Percentiles rank a stretch among this genome's conserved stretches.
phyloP scores from a whole-genome alignment of 2,113 vertebrate species.

The Nanorana parkeri region DNA sequence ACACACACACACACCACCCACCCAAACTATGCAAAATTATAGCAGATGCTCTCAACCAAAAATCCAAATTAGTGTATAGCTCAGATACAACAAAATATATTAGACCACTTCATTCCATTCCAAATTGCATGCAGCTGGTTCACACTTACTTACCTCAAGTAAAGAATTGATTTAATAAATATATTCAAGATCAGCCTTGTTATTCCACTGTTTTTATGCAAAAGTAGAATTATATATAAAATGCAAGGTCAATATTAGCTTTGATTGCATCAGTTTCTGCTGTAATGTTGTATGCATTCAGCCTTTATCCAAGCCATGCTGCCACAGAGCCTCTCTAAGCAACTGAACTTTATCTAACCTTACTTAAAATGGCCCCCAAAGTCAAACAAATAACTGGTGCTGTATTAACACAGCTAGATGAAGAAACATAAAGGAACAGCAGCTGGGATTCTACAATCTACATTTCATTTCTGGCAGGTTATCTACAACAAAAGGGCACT shows the following conservation, averaged over 20 bases:
- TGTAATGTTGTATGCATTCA: neutral
- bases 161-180: no score
- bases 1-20: no score
- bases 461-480: conserved; percentile 43
- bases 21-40: no score
- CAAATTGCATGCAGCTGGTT: no score
- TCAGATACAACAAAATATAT: no score
- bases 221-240: neutral
- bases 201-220: no score
- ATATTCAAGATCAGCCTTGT: no score
- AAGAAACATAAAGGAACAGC: conserved; percentile 37
- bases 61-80: no score
- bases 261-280: neutral
- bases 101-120: no score
- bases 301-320: neutral
- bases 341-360: conserved; percentile 53
- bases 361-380: conserved; percentile 51
- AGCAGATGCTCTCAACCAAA: no score
- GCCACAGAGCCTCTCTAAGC: neutral
- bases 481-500: conserved; percentile 41
- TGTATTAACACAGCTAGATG: conserved; percentile 28
- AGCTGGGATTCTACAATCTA: conserved; percentile 30
- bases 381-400: conserved; percentile 46
- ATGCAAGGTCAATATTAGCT: neutral
- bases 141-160: no score